Conservation (phyloP, 2,113 vertebrate species). For the Indicator maculatus region DNA sequence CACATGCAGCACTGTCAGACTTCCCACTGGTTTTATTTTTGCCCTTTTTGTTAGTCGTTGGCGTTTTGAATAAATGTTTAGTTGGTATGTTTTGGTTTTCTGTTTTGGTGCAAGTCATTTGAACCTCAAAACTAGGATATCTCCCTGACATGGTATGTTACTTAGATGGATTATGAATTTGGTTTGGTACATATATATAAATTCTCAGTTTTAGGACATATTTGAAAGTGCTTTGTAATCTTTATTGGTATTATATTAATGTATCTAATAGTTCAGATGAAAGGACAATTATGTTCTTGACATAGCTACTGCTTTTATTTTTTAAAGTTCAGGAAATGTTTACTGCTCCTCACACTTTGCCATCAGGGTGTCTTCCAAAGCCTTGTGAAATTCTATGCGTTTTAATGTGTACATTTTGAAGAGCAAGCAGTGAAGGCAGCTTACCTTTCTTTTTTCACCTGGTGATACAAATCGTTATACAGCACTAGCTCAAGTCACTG, state of each 20-base stretch:
- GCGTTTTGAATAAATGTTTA: background rate
- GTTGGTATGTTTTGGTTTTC: background rate
- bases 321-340: background rate
- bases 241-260: background rate
- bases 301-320: background rate
- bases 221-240: background rate
- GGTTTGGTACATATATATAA: background rate
- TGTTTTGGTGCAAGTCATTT: background rate
- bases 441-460: background rate
- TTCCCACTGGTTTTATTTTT: background rate
- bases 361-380: background rate
- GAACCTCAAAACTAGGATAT: background rate
- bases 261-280: background rate
- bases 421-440: background rate
- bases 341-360: background rate
- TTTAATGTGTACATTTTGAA: background rate
- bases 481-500: background rate
- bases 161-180: background rate
- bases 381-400: background rate
- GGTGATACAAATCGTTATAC: background rate
- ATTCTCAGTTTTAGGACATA: background rate
- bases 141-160: background rate
- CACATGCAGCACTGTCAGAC: background rate
- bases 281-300: background rate
- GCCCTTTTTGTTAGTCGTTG: background rate